Percentiles rank a stretch among this genome's conserved stretches.
These are phyloP conservation scores for Phanerotoma sp. DNA, from an alignment of 2,888 invertebrate species.

Conservation along the genomic window DNA sequence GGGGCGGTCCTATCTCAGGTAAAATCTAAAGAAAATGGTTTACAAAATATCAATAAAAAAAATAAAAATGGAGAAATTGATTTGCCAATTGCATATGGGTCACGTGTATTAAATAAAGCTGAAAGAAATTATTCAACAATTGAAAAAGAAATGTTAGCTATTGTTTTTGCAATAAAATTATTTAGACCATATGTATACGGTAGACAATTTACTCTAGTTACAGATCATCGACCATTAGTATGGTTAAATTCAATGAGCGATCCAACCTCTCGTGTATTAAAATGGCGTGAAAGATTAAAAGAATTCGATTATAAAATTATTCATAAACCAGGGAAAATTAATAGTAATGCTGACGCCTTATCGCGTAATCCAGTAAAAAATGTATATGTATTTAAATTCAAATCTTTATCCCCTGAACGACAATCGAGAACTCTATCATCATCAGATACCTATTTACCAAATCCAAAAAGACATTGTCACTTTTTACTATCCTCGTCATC, in stretches of 20 bases:
- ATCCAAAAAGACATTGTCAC: no score
- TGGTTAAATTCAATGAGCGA: no score
- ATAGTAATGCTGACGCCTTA: constrained; percentile 13
- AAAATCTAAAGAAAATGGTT: no score
- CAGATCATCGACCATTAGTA: no score
- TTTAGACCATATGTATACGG: no score
- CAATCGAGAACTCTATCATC: no score
- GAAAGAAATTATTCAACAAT: constrained; percentile 37
- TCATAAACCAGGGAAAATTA: constrained; percentile 18
- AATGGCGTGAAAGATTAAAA: constrained; percentile 39
- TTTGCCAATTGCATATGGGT: constrained; percentile 42
- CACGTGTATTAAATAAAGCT: constrained; percentile 38
- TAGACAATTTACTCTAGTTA: no score
- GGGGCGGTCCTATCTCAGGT: constrained; percentile 45
- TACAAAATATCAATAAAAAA: no score
- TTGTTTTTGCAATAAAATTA: constrained; percentile 27
- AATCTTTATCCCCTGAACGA: no score
- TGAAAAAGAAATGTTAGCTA: neutral
- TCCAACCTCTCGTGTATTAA: constrained; percentile 35
- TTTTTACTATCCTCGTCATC: no score
- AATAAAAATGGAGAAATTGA: constrained; percentile 44
- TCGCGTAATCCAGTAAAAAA: constrained; percentile 14
- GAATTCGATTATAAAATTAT: constrained; percentile 35
- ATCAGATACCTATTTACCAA: no score
- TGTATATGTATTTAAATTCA: no score